These are phyloP conservation scores for Orchesella cincta DNA, from an alignment of 1,140 invertebrate genomes.

Conservation along the genomic window DNA sequence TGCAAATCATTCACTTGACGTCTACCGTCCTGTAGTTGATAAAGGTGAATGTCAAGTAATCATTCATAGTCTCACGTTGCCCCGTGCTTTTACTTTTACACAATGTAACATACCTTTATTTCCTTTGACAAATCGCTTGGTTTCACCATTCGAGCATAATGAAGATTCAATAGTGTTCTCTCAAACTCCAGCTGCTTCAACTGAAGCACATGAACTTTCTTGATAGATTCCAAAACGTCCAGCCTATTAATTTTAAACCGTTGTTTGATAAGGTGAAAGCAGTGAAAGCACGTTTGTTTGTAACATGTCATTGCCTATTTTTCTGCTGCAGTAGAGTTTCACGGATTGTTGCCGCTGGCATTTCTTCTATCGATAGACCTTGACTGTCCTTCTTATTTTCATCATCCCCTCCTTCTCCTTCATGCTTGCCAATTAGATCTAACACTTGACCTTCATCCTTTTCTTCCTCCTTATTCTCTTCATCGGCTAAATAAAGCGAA, in stretches of 20 bases:
- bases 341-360: conserved; percentile 39
- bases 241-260: conserved; percentile 30
- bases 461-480: conserved; percentile 34
- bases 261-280: background rate
- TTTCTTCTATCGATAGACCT: conserved; percentile 45
- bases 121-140: conserved; percentile 45
- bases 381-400: conserved; percentile 7
- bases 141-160: conserved; percentile 46
- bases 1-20: conserved; percentile 43
- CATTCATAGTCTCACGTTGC: no score
- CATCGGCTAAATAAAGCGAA: conserved; percentile 12
- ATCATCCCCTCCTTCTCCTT: background rate
- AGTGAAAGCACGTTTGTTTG: background rate
- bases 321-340: conserved; percentile 45
- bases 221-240: conserved; percentile 45
- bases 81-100: no score
- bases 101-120: conserved; percentile 41
- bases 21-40: conserved; percentile 31
- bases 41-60: background rate
- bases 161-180: conserved; percentile 42
- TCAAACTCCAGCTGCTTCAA: conserved; percentile 49
- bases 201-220: conserved; percentile 43
- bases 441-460: background rate
- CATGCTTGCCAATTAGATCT: background rate
- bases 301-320: conserved; percentile 35